Evolutionary conservation across 2,797 vertebrate species (phyloP), one percentile per base, ranked within the genome.

Genomic region (Microctenopoma steveboyesi): DNA sequence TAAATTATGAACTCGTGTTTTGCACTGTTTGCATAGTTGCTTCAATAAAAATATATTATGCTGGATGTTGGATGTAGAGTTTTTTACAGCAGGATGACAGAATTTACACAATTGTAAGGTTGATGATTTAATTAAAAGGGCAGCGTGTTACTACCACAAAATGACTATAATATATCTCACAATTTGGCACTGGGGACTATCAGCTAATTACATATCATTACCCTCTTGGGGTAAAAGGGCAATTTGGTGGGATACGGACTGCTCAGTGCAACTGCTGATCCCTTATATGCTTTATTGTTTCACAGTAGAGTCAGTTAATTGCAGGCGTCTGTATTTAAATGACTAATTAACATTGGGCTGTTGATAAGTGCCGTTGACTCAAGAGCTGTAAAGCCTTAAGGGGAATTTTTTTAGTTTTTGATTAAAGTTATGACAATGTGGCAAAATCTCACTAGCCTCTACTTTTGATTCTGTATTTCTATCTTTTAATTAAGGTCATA

Each of bases 191-290:
- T 2, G 13, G 45, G 72, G 46, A 12, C 59, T 33, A 8, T 47
- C 16, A 10, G 46, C 62, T 69, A 69, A 82, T 82, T 66, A 69
- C 48, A 5, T 59, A 47, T 33, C 70, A 81, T 74, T 52, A 64
- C 45, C 64, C 71, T 64, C 51, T 15, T 37, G 64, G 55, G 59
- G 16, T 40, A 14, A 45, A 52, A 50, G 14, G 30, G 40, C 42
- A 33, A 28, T 69, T 48, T 22, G 53, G n/a, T 11, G 7, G 59
- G 68, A 58, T 54, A 51, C 40, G 4, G 46, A 16, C 13, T 53
- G 59, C 63, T 57, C n/a, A 22, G 57, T 45, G 12, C 33, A n/a
- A 47, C 52, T 69, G 52, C 60, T 33, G 54, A 59, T 63, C 47
- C 12, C 27, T 3, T 47, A 28, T 5, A 53, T 50, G 59, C 42